These are phyloP conservation scores for Drosophila kepulauana DNA, from an alignment of 1,140 invertebrate genomes.

Conservation along the genomic window DNA sequence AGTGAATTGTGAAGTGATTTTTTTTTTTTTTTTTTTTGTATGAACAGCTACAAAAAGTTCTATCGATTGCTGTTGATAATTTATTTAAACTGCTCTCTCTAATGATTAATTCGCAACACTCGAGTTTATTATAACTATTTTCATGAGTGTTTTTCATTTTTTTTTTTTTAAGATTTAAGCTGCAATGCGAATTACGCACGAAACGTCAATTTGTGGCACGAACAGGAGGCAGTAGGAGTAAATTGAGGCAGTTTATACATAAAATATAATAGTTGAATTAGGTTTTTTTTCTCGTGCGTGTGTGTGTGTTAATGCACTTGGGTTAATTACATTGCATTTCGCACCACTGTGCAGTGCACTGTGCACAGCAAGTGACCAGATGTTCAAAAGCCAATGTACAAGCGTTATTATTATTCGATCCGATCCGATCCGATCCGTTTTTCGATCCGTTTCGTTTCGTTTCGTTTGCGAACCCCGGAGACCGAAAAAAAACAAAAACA, in stretches of 20 bases:
- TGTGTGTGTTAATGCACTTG: not conserved
- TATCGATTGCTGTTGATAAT: no score
- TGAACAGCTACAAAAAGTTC: no score
- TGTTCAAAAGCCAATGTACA: conserved; percentile 66
- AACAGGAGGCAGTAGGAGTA: conserved; percentile 2
- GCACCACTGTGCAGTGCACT: conserved; percentile 50
- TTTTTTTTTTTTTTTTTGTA: no score
- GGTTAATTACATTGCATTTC: conserved; percentile 8
- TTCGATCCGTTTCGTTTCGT: conserved; percentile 20
- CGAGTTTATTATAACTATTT: not conserved
- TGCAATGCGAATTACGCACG: conserved; percentile 30
- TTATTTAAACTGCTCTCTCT: not conserved
- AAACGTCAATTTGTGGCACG: conserved; percentile 41
- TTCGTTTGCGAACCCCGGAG: conserved; percentile 11
- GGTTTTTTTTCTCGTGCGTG: no score
- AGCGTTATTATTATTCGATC: conserved; percentile 31
- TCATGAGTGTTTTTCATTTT: conserved; percentile 2
- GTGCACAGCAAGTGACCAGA: conserved; percentile 71
- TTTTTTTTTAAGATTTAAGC: conserved; percentile 11
- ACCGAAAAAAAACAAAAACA: not conserved
- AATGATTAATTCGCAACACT: not conserved
- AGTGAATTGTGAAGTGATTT: no score
- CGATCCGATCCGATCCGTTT: conserved; percentile 20
- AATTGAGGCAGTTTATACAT: no score
- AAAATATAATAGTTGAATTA: no score